Evolutionary conservation across 2,888 invertebrate genomes (phyloP).

Genomic region (Cataglyphis livida): DNA sequence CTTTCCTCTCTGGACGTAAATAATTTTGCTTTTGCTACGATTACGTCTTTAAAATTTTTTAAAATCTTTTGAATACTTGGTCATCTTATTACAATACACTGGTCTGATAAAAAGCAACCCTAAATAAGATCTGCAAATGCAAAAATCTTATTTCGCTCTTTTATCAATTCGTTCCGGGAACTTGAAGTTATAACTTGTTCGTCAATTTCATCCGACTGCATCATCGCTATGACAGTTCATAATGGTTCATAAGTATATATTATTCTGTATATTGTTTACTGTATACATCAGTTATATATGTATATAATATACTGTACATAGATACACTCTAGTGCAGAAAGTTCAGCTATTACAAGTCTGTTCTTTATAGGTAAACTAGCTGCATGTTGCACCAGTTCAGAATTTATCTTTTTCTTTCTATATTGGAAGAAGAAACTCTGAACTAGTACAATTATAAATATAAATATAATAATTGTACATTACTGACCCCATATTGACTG

Average conservation of each 20-base stretch:
- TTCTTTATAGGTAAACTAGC: too few relatives aligned
- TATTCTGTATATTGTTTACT: too few relatives aligned
- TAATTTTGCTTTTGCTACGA: background rate
- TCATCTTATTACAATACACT: background rate
- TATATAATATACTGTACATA: background rate
- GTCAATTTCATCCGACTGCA: background rate
- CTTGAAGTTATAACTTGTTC: background rate
- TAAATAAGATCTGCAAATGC: background rate
- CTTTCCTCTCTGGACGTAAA: background rate
- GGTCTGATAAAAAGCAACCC: background rate
- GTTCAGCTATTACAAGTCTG: background rate
- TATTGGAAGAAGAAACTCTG: too few relatives aligned
- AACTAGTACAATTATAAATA: too few relatives aligned
- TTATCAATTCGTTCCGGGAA: background rate
- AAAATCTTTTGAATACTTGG: background rate
- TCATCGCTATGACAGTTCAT: background rate
- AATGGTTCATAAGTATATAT: too few relatives aligned
- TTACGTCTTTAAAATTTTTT: background rate
- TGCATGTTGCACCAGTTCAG: too few relatives aligned
- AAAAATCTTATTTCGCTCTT: background rate
- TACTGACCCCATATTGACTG: too few relatives aligned
- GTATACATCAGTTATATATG: too few relatives aligned
- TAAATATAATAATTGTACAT: too few relatives aligned
- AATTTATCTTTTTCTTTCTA: too few relatives aligned
- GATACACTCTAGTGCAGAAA: background rate